Evolutionary conservation across 2,113 vertebrate genomes (phyloP).

Genomic region (Atherinomorus stipes): DNA sequence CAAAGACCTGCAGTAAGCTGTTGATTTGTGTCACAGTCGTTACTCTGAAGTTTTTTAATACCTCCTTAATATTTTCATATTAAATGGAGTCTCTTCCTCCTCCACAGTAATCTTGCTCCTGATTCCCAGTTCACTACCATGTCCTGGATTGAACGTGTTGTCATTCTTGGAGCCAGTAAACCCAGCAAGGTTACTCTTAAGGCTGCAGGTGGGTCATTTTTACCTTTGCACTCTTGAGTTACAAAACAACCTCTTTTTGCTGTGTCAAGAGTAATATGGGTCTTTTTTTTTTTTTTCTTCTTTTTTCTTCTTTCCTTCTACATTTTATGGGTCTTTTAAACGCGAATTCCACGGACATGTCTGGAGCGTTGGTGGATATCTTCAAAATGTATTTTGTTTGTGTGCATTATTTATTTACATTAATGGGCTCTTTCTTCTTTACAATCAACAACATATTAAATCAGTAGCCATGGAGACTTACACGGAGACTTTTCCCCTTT

Average conservation of each 20-base stretch:
- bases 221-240: background rate
- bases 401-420: too few species aligned
- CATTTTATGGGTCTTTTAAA: too few species aligned
- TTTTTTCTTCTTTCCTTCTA: too few species aligned
- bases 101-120: conserved; percentile 82
- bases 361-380: too few species aligned
- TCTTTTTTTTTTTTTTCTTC: too few species aligned
- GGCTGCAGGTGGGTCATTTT: conserved; percentile 79
- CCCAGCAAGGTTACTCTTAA: conserved; percentile 82
- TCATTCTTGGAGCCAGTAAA: conserved; percentile 86
- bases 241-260: background rate
- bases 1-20: background rate
- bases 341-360: too few species aligned
- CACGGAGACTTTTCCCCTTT: too few species aligned
- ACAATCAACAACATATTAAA: too few species aligned
- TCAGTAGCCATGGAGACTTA: too few species aligned
- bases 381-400: too few species aligned
- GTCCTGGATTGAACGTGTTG: conserved; percentile 88
- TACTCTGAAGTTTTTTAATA: background rate
- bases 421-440: too few species aligned
- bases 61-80: background rate
- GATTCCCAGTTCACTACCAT: conserved; percentile 83
- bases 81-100: background rate
- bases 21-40: background rate
- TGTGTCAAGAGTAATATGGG: too few species aligned